Evolutionary conservation across 2,797 vertebrate genomes (phyloP), one percentile per base, ranked within the genome.

Genomic region (Lycodopsis pacificus): DNA sequence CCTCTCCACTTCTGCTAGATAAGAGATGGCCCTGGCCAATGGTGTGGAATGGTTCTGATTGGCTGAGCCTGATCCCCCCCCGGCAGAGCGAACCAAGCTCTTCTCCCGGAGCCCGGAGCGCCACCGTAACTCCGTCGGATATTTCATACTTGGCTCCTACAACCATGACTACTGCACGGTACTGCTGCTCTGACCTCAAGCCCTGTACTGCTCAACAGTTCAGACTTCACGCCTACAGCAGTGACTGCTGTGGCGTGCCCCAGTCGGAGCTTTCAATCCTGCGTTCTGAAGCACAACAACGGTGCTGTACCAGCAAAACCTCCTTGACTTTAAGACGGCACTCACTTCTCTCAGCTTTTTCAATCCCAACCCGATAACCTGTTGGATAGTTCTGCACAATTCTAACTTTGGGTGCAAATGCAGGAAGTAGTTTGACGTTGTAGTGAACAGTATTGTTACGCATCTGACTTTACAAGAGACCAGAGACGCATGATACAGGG

Each of bases 11-110:
- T 59, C 85, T 72, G 80, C 70, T n/a, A 86, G 93, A 93, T 93
- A 92, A 93, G 91, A 92, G 93, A 92, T 91, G 91, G 91, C 84
- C 78, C 91, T 90, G 91, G 83, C 89, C 94, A 93, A 90, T 92
- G 91, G 93, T 91, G 93, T 92, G 93, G 91, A 93, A 92, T 85
- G 91, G 91, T 94, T 94, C 91, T 91, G 92, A 93, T 94, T 93
- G 93, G 89, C 91, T 93, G 92, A 92, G 81, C 74, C 84, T 89
- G 90, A 93, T 92, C 91, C 91, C 83, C 76, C 81, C 83, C 76
- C 81, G 48, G 77, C 86, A 80, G 85, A 87, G 83, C 64, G 4
- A 69, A 20, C 83, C 85, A 48, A 78, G 80, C 85, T 79, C 77
- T 64, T 74, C 75, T 86, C 79, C 76, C 3, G 30, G 71, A 65